Evolutionary conservation across 2,888 invertebrate genomes (phyloP), one percentile per base, ranked within the genome.

Genomic region (Phyllotreta striolata): DNA sequence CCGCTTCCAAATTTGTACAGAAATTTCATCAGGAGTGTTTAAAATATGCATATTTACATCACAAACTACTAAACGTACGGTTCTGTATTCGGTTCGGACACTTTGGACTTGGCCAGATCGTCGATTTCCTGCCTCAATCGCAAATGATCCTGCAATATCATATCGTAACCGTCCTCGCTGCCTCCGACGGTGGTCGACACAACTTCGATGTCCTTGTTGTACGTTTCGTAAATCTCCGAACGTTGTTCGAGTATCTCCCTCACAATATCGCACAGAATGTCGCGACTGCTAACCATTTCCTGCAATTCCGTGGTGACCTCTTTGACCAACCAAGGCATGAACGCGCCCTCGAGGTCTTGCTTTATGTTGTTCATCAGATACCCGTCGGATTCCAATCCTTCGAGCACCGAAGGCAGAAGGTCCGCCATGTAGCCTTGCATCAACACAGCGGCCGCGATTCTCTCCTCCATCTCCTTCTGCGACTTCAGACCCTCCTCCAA

Each of bases 361-460:
- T 85, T 85, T 70, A 87, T 84, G 71, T 85, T 84, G 73, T 89
- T 88, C 72, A 86, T 78, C 41, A 89, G 83, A 81, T 87, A 87
- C 24, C 92, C 92, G 77, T 91, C 89, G 76, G 89, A 88, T 74
- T 90, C 87, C 71, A 96, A 85, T 57, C 90, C 91, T 73, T 91
- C 91, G 71, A 95, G 85, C 70, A 94, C 93, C 55, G 89, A 86
- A 10, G 95, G 95, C 76, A 96, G 85, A 76, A 96, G 85, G 80
- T 93, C 92, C 24, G 92, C 91, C 79, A 96, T 88, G 82, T 95
- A 94, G 66, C 92, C 93, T 75, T 92, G 92, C 77, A 95, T 88
- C 66, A 96, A 87, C 67, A 91, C 89, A 34, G 92, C 88, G 0
- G 93, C 93, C 41, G 92, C 90, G 66, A 92, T 89, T 77, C 79